Evolutionary conservation across 2,113 vertebrate species (phyloP).

Genomic region (Pterocles burchelli): DNA sequence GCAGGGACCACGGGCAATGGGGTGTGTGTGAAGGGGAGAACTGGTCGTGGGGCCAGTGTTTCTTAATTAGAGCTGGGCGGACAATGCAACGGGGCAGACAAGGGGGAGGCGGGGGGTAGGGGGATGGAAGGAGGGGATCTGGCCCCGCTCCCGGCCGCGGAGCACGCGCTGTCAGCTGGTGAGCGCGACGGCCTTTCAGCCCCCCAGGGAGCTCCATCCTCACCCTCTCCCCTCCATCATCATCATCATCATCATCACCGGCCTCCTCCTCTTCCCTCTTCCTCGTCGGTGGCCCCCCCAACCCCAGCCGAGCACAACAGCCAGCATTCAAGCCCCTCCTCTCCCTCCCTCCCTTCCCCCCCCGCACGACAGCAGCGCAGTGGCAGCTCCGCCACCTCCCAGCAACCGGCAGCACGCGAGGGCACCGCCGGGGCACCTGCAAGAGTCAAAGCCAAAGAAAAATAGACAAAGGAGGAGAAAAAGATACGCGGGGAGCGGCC

Average conservation of each 20-base stretch:
- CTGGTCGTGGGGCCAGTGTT: constrained; percentile 72
- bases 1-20: constrained; percentile 41
- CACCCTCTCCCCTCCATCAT: constrained; percentile 62
- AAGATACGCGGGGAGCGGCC: neutral
- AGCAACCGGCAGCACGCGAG: constrained; percentile 69
- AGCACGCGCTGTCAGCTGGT: constrained; percentile 99
- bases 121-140: neutral
- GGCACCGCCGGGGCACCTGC: constrained; percentile 62
- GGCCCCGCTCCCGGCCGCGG: constrained; percentile 80
- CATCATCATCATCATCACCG: constrained; percentile 48
- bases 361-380: constrained; percentile 68
- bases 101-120: neutral
- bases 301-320: constrained; percentile 60
- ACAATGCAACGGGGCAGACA: constrained; percentile 80
- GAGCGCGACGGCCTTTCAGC: constrained; percentile 89
- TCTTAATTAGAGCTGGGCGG: constrained; percentile 80
- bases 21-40: constrained; percentile 8
- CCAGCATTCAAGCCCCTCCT: constrained; percentile 49
- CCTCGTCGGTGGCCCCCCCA: constrained; percentile 49
- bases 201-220: constrained; percentile 81
- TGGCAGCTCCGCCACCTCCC: constrained; percentile 73
- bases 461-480: neutral
- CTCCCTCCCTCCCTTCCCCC: constrained; percentile 61
- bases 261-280: constrained; percentile 22
- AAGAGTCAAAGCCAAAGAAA: constrained; percentile 36